Percentiles rank a stretch among this genome's conserved stretches.
phyloP scores from a whole-genome alignment of 2,888 invertebrate species.

The Archaeoteleia sp. region DNA sequence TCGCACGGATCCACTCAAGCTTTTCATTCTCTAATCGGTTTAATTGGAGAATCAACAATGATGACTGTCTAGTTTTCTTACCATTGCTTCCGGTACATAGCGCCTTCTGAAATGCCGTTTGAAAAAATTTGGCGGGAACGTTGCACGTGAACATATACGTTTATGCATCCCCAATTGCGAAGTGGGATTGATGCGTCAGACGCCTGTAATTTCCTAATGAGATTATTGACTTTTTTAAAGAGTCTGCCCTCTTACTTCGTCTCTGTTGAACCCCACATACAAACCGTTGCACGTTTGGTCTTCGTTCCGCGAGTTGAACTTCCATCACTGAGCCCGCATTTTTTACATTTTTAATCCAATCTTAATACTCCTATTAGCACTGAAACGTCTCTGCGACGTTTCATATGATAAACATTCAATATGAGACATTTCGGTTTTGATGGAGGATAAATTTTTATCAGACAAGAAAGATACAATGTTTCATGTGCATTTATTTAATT shows the following conservation, averaged over 20 bases:
- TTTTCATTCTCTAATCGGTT: neutral
- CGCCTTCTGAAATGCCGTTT: neutral
- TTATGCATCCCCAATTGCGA: neutral
- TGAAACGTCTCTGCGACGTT: too few relatives aligned
- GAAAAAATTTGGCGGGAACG: neutral
- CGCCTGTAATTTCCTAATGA: slow-evolving; percentile 32
- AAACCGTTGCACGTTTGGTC: slow-evolving; percentile 26
- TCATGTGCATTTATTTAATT: too few relatives aligned
- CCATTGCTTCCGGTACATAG: too few relatives aligned
- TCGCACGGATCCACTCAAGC: neutral
- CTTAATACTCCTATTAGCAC: too few relatives aligned
- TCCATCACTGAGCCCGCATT: too few relatives aligned
- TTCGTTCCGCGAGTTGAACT: slow-evolving; percentile 3
- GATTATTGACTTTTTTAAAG: slow-evolving; percentile 37
- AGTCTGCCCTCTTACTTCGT: slow-evolving; percentile 31
- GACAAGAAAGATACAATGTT: too few relatives aligned
- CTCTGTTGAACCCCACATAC: slow-evolving; percentile 21
- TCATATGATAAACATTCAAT: too few relatives aligned
- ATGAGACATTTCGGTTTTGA: too few relatives aligned
- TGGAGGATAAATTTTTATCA: too few relatives aligned
- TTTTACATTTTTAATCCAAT: too few relatives aligned
- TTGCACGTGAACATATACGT: neutral
- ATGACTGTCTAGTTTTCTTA: too few relatives aligned
- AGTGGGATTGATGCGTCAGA: slow-evolving; percentile 23
- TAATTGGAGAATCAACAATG: too few relatives aligned